A percentile compares a stretch with the other conserved stretches of the same genome.
Evolutionary conservation across 2,888 invertebrate species (phyloP).

Genomic region (Heliconius cydno): DNA sequence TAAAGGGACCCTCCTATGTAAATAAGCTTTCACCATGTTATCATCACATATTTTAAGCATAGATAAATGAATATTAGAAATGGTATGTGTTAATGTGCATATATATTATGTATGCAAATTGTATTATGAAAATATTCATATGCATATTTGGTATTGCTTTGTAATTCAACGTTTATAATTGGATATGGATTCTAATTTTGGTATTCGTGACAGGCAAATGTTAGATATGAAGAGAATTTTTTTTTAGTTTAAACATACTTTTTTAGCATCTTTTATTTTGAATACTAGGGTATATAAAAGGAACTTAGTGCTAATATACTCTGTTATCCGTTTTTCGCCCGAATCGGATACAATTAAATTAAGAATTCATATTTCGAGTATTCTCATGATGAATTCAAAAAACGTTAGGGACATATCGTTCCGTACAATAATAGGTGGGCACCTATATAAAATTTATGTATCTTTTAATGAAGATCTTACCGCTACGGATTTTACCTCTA

Average conservation of each 20-base stretch:
- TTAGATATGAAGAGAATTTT: background rate
- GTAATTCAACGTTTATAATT: background rate
- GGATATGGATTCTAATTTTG: background rate
- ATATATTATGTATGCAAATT: background rate
- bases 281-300: no score
- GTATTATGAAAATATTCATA: background rate
- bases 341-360: background rate
- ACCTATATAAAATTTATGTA: no score
- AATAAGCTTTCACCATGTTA: conserved; percentile 54
- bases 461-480: no score
- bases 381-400: background rate
- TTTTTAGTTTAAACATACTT: no score
- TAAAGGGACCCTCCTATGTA: conserved; percentile 58
- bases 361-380: background rate
- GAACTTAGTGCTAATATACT: no score
- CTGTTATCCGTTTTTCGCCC: no score
- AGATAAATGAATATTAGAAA: conserved; percentile 17
- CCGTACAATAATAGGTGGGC: no score
- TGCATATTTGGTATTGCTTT: background rate
- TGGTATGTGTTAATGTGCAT: background rate
- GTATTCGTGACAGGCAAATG: background rate
- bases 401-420: no score
- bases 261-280: no score
- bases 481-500: no score
- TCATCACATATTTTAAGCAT: conserved; percentile 37